Base-by-base conservation (phyloP, 2,888 invertebrate species). In the Orthosia incerta region DNA sequence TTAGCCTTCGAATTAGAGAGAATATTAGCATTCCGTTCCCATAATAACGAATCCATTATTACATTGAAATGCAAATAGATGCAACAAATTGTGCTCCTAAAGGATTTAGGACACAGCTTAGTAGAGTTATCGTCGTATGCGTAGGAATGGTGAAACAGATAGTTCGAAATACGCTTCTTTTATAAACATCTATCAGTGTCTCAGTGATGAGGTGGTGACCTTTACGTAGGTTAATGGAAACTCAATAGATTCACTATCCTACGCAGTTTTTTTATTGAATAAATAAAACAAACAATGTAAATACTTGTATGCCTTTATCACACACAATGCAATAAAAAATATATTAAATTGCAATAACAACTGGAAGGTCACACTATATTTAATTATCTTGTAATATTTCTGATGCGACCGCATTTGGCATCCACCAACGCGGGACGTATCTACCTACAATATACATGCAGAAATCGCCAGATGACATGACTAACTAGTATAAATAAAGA, bases 51-150 rank as follows among this genome's bases (percentile, higher is more conserved):
- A 92, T 90, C 90, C 86, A 92, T 91, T 92, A 92, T 90, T 89
- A 89, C 89, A 91, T 91, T 91, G 88, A 90, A 90, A 93, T 92
- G 93, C 88, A 93, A 94, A 93, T 93, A 78, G 80, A 91, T 92
- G 91, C 93, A 92, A 91, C 92, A 90, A 92, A 92, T 91, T 90
- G 87, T 88, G 88, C 87, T 89, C 84, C 80, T 60, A 88, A 89
- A 89, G 90, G 90, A 90, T 90, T 92, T 90, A 90, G 89, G 86
- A 87, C 90, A 88, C 86, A 85, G 81, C 88, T 90, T 79, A 82
- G 86, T 86, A 82, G 86, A 82, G 86, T 87, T 87, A 83, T 80
- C 76, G 71, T 74, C 78, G 80, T 82, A 77, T 63, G 75, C 79
- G 70, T 76, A 79, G 31, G 69, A 64, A 69, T 62, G 48, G 68